Conservation (phyloP, 2,888 invertebrate species). For the Dichetophora obliterata region DNA sequence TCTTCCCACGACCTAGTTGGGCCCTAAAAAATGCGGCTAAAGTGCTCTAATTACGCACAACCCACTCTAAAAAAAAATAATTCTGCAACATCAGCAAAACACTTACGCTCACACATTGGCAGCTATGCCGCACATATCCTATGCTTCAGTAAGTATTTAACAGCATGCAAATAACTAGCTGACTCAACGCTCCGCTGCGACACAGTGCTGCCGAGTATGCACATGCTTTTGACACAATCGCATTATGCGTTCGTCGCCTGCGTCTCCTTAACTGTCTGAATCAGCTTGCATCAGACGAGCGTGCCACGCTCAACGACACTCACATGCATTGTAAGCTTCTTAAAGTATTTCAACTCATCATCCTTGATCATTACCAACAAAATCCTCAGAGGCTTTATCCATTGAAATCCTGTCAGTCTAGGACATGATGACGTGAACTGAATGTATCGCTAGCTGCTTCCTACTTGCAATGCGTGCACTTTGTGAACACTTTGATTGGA, state of each 20-base stretch:
- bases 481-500: too few species aligned
- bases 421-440: conserved; percentile 5
- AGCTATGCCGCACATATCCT: background rate
- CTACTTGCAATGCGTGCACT: too few species aligned
- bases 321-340: conserved; percentile 20
- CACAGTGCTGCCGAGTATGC: conserved; percentile 17
- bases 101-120: background rate
- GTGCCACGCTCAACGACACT: background rate
- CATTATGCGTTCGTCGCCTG: background rate
- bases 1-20: too few species aligned
- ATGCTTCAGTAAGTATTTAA: conserved; percentile 14
- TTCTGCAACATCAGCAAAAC: background rate
- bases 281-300: background rate
- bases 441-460: too few species aligned
- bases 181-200: background rate
- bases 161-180: conserved; percentile 7
- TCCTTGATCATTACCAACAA: background rate
- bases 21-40: too few species aligned
- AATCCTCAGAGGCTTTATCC: background rate
- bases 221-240: conserved; percentile 14
- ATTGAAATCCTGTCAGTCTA: background rate
- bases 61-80: too few species aligned
- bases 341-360: conserved; percentile 10
- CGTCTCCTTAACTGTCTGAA: background rate
- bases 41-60: too few species aligned